phyloP scores from a whole-genome alignment of 2,797 vertebrate species.

The Lacerta agilis region DNA sequence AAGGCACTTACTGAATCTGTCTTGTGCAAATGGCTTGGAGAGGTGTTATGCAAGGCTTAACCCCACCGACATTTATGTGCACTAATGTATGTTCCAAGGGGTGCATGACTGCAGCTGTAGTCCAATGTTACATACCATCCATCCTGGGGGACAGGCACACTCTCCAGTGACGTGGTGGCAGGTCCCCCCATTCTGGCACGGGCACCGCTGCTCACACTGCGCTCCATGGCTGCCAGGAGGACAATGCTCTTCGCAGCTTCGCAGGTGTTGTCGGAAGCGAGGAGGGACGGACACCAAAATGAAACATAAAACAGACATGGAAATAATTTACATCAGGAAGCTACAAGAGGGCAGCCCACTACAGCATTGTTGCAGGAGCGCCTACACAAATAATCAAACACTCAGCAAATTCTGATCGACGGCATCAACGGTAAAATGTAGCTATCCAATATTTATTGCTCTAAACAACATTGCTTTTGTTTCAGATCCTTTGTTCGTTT shows the following conservation, averaged over 20 bases:
- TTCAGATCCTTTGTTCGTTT: background rate
- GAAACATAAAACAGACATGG: background rate
- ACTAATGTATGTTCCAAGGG: background rate
- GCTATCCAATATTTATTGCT: conserved; percentile 23
- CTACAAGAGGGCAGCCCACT: background rate
- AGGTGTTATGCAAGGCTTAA: background rate
- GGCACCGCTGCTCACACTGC: conserved; percentile 95
- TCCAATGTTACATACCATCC: conserved; percentile 85
- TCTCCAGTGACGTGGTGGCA: conserved; percentile 98
- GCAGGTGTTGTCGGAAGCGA: conserved; percentile 23
- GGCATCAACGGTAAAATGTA: conserved; percentile 1
- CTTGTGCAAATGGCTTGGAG: background rate
- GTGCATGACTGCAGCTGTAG: background rate
- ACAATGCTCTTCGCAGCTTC: conserved; percentile 93
- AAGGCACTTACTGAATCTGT: too few relatives aligned
- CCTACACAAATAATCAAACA: background rate
- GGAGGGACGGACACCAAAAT: background rate
- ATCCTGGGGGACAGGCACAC: conserved; percentile 93
- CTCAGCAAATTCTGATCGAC: conserved; percentile 18
- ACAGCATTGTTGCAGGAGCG: background rate
- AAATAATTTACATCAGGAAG: background rate
- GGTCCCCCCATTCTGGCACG: conserved; percentile 95
- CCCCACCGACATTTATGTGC: background rate
- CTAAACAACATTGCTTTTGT: conserved; percentile 2
- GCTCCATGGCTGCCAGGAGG: conserved; percentile 94